Base-by-base conservation (phyloP, 2,113 vertebrate species). In the Patagioenas fasciata region DNA sequence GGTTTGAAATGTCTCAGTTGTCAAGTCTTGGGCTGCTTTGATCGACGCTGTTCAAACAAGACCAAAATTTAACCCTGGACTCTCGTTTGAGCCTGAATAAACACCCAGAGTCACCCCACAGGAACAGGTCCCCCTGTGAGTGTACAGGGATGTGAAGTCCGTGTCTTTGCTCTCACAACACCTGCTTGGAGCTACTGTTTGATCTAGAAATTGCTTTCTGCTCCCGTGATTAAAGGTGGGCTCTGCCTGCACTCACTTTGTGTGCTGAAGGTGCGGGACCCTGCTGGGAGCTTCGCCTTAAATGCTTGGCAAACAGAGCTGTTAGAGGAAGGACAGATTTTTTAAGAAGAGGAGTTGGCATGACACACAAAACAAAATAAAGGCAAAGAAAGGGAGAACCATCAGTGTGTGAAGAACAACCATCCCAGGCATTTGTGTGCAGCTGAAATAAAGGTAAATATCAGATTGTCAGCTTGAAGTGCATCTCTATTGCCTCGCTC, bases 381-480 rank as follows among this genome's bases (percentile, higher is more conserved):
- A 47, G 0, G 26, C 34, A 32, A 25, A 38, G 48, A 15, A 82
- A 54, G 16, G 14, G 18, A 16, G 16, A 66, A 15, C 51, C 61
- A 62, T 61, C 83, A 31, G 8, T 13, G 57, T 69, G 71, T 65
- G 67, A 77, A 31, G 26, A 95, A 42, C 62, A 85, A 18, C 60
- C 69, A 40, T 81, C 47, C 36, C 56, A 18, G 67, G 44, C 75
- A 31, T 69, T 79, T 56, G 11, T 73, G 64, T 70, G 66, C 80
- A 51, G 57, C 74, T 48, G 67, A 85, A 80, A 78, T 65, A 29
- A 51, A 83, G 80, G 84, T 91, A 85, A 94, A 88, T 73, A 75
- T 15, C 8, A 24, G 75, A 80, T 80, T 91, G 77, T 91, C 93
- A 95, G 93, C 93, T 89, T 81, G 91, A 95, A 78, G 60, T 53